Base-by-base conservation (phyloP, 2,888 invertebrate genomes). In the Stenodema calcarata region DNA sequence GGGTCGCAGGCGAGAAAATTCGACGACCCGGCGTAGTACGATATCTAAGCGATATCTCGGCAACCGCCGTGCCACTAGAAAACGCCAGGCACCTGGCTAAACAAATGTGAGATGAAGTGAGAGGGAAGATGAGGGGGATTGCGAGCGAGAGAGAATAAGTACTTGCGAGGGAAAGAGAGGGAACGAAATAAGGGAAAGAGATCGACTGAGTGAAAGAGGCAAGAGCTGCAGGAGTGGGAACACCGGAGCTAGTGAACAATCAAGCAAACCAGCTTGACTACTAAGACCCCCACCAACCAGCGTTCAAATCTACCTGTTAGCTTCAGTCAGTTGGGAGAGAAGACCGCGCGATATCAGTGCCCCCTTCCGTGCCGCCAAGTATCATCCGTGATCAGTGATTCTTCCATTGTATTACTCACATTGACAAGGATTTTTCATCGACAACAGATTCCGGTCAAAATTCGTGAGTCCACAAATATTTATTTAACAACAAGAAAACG, bases 201-300 rank as follows among this genome's bases (percentile, higher is more conserved):
- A 84, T 44, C 73, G 75, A 73, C 30, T 35, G 28, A 84, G 84
- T 50, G 70, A 47, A 73, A 84, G 84, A 84, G 70, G 47, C 14
- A 80, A 54, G 70, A 70, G 70, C 70, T 27, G 30, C 27, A 42
- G 76, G 42, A 80, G 54, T 35, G 54, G 84, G 82, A 70, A 84
- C 84, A 50, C 73, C 75, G 69, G 62, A 44, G 73, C 73, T 84
- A 75, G 75, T 73, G 73, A 84, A 84, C 84, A 84, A 84, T 84
- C 84, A 84, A 84, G 84, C 75, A 84, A 84, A 84, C 84, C 84
- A 84, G 84, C 84, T 84, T 84, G 84, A 84, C 84, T 84, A 84
- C 70, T 84, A 84, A 75, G 84, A 42, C 84, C 84, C 84, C 84
- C 47, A 28, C 84, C 62, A n/a, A 70, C 62, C 73, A 28, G 41